Evolutionary conservation across 2,888 invertebrate genomes (phyloP).

Genomic region (Chirona hameri): DNA sequence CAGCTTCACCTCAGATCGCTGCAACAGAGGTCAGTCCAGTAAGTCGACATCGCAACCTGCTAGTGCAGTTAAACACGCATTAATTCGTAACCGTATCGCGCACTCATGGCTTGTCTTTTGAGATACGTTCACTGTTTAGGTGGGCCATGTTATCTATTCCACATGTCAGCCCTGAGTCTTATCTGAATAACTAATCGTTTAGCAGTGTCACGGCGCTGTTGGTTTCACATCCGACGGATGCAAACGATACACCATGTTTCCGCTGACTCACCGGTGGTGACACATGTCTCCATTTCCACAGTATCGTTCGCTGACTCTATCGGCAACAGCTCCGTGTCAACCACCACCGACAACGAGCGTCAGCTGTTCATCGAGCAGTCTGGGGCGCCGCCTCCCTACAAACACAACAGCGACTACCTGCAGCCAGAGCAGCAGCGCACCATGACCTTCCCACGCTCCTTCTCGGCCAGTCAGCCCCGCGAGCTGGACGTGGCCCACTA

Average conservation of each 20-base stretch:
- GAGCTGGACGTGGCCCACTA: neutral
- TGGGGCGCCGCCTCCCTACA: neutral
- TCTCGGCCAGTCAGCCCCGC: neutral
- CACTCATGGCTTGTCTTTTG: no score
- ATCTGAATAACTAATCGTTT: no score
- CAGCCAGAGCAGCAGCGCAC: neutral
- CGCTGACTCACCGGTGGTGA: neutral
- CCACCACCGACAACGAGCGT: neutral
- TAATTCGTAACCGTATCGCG: no score
- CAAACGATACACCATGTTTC: no score
- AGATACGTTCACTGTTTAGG: no score
- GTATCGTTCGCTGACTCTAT: constrained; percentile 1
- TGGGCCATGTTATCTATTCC: no score
- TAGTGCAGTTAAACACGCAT: no score
- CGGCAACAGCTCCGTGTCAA: neutral
- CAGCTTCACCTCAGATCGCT: neutral
- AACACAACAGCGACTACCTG: neutral
- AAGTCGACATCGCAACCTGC: no score
- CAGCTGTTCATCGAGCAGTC: constrained; percentile 7
- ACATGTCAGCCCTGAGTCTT: no score
- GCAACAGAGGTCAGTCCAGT: neutral
- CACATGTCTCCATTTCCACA: neutral
- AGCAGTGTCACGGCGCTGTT: no score
- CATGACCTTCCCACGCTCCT: neutral
- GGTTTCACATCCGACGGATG: no score